Evolutionary conservation across 30 jellyfish, hydroid and myxozoan genomes (phyloP).

Genomic region (Aurelia aurita): DNA sequence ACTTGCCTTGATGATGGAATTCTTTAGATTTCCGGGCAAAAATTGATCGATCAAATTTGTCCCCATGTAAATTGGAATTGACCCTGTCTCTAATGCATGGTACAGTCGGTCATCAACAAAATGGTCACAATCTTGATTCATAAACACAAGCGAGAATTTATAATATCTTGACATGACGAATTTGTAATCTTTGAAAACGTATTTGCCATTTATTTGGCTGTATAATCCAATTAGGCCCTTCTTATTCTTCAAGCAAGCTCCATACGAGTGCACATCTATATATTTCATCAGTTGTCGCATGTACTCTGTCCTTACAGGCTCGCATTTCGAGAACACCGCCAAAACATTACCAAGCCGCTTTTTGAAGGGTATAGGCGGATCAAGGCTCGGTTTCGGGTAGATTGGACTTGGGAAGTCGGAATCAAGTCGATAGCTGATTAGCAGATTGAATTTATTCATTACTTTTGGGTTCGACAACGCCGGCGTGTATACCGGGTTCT

Average conservation of each 20-base stretch:
- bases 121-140: conserved; percentile 98
- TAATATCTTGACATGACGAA: conserved; percentile 92
- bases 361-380: conserved; percentile 87
- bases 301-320: conserved; percentile 96
- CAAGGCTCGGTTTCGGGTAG: conserved; percentile 93
- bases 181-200: conserved; percentile 96
- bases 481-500: conserved; percentile 99
- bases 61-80: conserved; percentile 98
- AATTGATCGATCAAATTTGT: conserved; percentile 92
- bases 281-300: conserved; percentile 97
- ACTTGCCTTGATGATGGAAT: conserved; percentile 80
- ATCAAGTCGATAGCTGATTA: conserved; percentile 91
- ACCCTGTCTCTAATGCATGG: conserved; percentile 98
- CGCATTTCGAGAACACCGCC: conserved; percentile 98
- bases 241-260: conserved; percentile 94
- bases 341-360: conserved; percentile 92
- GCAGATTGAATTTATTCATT: conserved; percentile 92
- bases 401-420: conserved; percentile 99
- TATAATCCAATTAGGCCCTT: conserved; percentile 96
- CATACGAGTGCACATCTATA: conserved; percentile 95
- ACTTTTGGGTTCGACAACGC: conserved; percentile 91
- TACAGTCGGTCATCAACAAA: conserved; percentile 96
- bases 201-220: conserved; percentile 96
- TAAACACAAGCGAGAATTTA: conserved; percentile 95
- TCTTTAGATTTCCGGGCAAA: conserved; percentile 82